Conservation (phyloP, 1,140 invertebrate genomes). For the Bombus soroeensis region DNA sequence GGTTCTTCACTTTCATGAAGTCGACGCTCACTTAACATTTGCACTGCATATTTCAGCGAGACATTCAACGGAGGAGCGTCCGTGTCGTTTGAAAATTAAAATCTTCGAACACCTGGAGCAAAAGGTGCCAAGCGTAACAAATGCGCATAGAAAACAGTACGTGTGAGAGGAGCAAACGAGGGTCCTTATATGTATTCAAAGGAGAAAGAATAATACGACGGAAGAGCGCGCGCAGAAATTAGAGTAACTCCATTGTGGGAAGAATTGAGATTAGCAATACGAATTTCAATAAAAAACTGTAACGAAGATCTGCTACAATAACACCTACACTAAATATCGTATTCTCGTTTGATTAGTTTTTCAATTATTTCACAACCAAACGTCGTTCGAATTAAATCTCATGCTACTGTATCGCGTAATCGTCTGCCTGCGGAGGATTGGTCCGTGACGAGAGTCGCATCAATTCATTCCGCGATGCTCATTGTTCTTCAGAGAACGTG, state of each 20-base stretch:
- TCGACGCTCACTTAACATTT: background rate
- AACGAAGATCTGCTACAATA: background rate
- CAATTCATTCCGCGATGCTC: background rate
- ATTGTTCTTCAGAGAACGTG: conserved; percentile 16
- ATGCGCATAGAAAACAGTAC: too few species aligned
- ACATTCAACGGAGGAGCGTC: background rate
- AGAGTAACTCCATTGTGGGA: background rate
- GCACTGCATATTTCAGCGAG: background rate
- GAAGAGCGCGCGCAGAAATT: background rate
- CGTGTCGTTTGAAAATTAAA: background rate
- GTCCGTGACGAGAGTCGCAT: background rate
- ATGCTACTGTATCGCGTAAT: background rate
- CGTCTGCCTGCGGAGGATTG: background rate
- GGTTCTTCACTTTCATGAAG: background rate
- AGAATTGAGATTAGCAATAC: background rate
- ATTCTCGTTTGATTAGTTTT: too few species aligned
- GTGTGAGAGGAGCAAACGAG: background rate
- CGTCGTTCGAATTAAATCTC: background rate
- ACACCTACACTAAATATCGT: background rate
- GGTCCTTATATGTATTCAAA: background rate
- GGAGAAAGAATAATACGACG: background rate
- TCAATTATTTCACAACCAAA: background rate
- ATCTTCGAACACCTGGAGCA: background rate
- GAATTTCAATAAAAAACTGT: background rate
- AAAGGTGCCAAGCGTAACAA: background rate